Evolutionary conservation across 2,113 vertebrate species (phyloP).

Genomic region (Anarrhichthys ocellatus): DNA sequence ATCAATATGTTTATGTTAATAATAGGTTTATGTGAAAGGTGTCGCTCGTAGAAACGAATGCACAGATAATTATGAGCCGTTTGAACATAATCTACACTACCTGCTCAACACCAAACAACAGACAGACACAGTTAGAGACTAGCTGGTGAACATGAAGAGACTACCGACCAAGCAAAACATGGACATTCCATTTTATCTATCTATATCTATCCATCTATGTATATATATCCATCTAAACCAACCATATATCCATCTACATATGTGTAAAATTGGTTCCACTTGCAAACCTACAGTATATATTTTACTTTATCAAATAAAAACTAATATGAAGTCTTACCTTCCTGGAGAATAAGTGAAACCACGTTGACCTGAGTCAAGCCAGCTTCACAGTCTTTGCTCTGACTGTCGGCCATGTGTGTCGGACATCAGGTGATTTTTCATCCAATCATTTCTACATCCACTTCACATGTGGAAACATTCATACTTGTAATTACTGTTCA

Average conservation of each 20-base stretch:
- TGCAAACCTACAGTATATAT: neutral
- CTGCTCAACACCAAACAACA: too few relatives aligned
- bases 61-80: neutral
- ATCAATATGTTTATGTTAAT: neutral
- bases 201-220: too few relatives aligned
- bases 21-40: neutral
- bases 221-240: too few relatives aligned
- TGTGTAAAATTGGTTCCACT: constrained; percentile 5
- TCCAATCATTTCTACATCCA: constrained; percentile 37
- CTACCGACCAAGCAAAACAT: too few relatives aligned
- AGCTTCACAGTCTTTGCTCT: constrained; percentile 35
- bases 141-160: too few relatives aligned
- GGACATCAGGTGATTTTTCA: constrained; percentile 37
- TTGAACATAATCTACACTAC: too few relatives aligned
- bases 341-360: constrained; percentile 40
- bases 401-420: constrained; percentile 14
- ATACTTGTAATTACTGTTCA: constrained; percentile 38
- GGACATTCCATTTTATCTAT: too few relatives aligned
- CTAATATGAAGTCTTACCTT: constrained; percentile 11
- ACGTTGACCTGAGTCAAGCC: neutral
- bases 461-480: constrained; percentile 68
- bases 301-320: constrained; percentile 37
- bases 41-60: neutral
- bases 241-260: neutral
- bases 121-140: too few relatives aligned